phyloP scores from a whole-genome alignment of 2,888 invertebrate species.

The Eupelmus urozonus region DNA sequence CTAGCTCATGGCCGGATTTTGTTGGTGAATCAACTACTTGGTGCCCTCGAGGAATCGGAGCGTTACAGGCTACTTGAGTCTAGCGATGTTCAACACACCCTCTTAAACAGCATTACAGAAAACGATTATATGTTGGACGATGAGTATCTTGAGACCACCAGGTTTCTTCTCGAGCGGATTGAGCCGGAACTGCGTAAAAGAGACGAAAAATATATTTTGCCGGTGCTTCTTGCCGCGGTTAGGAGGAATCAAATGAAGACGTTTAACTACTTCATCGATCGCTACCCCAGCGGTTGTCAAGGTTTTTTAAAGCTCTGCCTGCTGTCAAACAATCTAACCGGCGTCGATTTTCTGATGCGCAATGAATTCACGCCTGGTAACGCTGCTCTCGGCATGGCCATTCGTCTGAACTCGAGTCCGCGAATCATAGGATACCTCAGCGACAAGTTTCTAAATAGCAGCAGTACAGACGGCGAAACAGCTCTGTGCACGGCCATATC shows the following conservation, averaged over 20 bases:
- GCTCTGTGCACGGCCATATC: conserved; percentile 4
- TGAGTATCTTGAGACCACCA: background rate
- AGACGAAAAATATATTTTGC: no score
- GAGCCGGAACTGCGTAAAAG: no score
- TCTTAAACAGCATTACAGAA: background rate
- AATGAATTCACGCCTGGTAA: background rate
- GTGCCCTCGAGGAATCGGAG: background rate
- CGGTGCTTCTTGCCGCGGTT: no score
- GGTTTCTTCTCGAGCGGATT: background rate
- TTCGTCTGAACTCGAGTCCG: background rate
- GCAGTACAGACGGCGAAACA: background rate
- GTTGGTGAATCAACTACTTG: background rate
- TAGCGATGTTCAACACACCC: background rate
- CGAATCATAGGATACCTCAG: background rate
- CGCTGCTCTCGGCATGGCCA: background rate
- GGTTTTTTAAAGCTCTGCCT: background rate
- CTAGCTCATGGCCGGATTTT: background rate
- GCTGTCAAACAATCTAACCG: background rate
- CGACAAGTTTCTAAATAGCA: background rate
- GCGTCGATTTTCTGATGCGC: background rate
- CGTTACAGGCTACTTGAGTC: no score
- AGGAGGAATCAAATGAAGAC: background rate
- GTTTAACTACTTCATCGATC: conserved; percentile 1
- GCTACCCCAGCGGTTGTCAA: background rate
- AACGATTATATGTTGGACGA: background rate